Evolutionary conservation across 2,797 vertebrate genomes (phyloP), one percentile per base, ranked within the genome.

Genomic region (Dallia pectoralis): DNA sequence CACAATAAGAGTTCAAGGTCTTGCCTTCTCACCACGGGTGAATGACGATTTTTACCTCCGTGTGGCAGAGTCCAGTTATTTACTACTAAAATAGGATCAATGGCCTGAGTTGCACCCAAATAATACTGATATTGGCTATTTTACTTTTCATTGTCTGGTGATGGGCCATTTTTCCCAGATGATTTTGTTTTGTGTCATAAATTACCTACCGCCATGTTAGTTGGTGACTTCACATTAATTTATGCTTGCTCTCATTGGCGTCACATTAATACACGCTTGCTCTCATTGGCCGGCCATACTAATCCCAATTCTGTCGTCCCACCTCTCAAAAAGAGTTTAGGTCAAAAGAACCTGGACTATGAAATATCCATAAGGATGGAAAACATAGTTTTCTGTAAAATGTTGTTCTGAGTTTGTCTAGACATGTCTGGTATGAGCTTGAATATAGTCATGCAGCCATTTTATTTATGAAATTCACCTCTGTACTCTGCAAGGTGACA

Each of bases 1-100:
- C 27, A 62, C 49, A 73, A 66, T 63, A 67, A 68, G 56, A 73
- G 16, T 72, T 61, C 70, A 72, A 74, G 62, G 76, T 69, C 67
- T 65, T 36, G 29, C 47, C 47, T 2, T 74, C 56, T 74, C 25
- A 56, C 56, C 48, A 29, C 51, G 56, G 25, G 67, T 47, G n/a
- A 69, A 30, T 71, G 29, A 56, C 30, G 2, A 65, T 63, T 68
- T 63, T 25, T 71, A 66, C 70, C 77, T 63, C 27, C 32, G 22
- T n/a, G 62, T 25, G 16, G 11, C 47, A 22, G 32, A 4, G 15
- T 67, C 69, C 30, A 48, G 48, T 49, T 36, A 47, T 40, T 67
- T 67, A 47, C 25, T 14, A 27, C 3, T 29, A 27, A 36, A 71
- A 71, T 59, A 15, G 32, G 53, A 63, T 68, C 29, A 69, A 40